Evolutionary conservation across 1,140 invertebrate species (phyloP).

Genomic region (Scylla paramamosain): DNA sequence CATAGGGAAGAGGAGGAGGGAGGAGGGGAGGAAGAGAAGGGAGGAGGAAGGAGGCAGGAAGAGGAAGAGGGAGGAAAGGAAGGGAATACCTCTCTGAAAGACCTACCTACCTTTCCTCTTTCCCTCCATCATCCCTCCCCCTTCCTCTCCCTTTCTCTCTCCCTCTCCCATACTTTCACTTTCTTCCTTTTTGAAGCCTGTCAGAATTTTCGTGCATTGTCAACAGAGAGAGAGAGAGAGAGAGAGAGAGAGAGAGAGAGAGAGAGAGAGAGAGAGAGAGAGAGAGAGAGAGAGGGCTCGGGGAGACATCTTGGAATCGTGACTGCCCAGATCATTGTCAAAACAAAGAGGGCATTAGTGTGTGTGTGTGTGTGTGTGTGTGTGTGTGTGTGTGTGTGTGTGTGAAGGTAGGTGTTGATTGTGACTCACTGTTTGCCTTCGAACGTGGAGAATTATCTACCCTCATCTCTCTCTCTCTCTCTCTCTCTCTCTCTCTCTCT

Average conservation of each 20-base stretch:
- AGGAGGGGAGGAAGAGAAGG: too few species aligned
- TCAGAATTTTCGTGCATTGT: not conserved
- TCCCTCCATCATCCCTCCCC: not conserved
- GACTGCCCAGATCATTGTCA: constrained; percentile 11
- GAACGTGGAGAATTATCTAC: not conserved
- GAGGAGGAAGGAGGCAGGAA: too few species aligned
- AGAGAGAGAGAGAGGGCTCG: not conserved
- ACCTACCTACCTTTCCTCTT: not conserved
- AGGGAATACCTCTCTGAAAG: not conserved
- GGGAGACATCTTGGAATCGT: not conserved
- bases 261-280: constrained; percentile 20
- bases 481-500: constrained; percentile 18
- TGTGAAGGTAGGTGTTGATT: constrained; percentile 13
- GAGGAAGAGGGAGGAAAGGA: not conserved
- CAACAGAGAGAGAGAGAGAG: not conserved
- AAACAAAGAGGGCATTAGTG: constrained; percentile 13
- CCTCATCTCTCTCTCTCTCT: constrained; percentile 7
- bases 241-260: constrained; percentile 20
- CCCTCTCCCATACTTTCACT: too few species aligned
- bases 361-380: constrained; percentile 4
- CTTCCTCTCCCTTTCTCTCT: not conserved
- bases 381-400: constrained; percentile 20
- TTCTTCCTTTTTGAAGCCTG: too few species aligned
- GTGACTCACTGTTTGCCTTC: not conserved
- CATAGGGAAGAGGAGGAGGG: not conserved